These are phyloP conservation scores for Leptarthrus brevirostris DNA, from an alignment of 2,888 invertebrate species.

Conservation along the genomic window DNA sequence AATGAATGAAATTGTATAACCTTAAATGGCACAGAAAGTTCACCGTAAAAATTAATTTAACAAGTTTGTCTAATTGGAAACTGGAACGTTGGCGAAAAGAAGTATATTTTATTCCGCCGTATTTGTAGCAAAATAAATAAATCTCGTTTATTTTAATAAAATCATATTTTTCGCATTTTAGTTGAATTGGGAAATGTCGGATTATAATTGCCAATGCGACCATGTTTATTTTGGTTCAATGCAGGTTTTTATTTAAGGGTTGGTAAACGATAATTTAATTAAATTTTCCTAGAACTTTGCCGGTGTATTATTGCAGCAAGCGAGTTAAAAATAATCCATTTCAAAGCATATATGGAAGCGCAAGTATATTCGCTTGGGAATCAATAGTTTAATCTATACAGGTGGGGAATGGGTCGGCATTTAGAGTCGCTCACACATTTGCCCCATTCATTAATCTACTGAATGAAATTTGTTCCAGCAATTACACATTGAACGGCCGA, in stretches of 20 bases:
- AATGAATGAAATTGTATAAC: no score
- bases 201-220: no score
- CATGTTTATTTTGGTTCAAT: background rate
- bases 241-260: background rate
- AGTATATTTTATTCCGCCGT: no score
- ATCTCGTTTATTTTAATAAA: no score
- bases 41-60: no score
- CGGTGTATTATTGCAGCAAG: conserved; percentile 10
- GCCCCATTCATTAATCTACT: conserved; percentile 37
- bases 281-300: conserved; percentile 2
- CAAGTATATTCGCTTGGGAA: no score
- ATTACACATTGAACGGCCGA: conserved; percentile 37
- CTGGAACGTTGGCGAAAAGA: no score
- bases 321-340: conserved; percentile 22
- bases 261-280: conserved; percentile 23
- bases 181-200: no score
- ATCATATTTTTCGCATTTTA: no score
- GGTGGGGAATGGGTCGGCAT: background rate
- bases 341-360: background rate
- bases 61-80: no score
- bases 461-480: conserved; percentile 41
- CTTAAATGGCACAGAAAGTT: no score
- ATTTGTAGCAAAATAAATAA: no score
- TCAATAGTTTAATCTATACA: background rate
- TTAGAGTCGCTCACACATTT: background rate